These are phyloP conservation scores for Gnatocerus cornutus DNA, from an alignment of 2,888 invertebrate species.

Conservation along the genomic window DNA sequence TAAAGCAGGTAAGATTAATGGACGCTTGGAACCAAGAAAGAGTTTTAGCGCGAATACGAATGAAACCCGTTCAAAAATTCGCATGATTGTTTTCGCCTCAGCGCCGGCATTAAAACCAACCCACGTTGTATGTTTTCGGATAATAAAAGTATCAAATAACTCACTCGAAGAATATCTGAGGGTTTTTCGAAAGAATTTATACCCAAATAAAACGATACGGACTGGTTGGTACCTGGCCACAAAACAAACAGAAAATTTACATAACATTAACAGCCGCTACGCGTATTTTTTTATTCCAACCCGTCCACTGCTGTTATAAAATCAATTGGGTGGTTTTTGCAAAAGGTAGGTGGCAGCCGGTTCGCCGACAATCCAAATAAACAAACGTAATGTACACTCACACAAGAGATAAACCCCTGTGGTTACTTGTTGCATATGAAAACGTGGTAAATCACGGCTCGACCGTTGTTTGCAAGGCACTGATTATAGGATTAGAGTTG, in stretches of 20 bases:
- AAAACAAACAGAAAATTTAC: slow-evolving; percentile 65
- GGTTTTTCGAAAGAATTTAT: slow-evolving; percentile 60
- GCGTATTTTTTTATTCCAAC: slow-evolving; percentile 12
- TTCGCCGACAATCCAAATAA: slow-evolving; percentile 27
- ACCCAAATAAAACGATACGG: slow-evolving; percentile 64
- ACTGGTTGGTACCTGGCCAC: slow-evolving; percentile 48
- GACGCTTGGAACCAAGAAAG: slow-evolving; percentile 49
- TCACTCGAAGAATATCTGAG: slow-evolving; percentile 49
- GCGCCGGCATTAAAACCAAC: slow-evolving; percentile 57
- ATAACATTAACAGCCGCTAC: slow-evolving; percentile 60
- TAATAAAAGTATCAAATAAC: slow-evolving; percentile 64
- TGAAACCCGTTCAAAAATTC: slow-evolving; percentile 19
- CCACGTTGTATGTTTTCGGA: slow-evolving; percentile 63
- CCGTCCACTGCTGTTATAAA: slow-evolving; percentile 36
- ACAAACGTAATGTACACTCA: slow-evolving; percentile 27
- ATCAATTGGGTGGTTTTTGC: slow-evolving; percentile 33
- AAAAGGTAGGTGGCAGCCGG: slow-evolving; percentile 43
- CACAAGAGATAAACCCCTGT: slow-evolving; percentile 46
- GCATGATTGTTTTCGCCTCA: slow-evolving; percentile 53
- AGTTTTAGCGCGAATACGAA: neutral
- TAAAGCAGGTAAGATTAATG: slow-evolving; percentile 68
- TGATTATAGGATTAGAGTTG: slow-evolving; percentile 61
- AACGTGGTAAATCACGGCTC: slow-evolving; percentile 61
- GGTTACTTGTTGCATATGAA: slow-evolving; percentile 56
- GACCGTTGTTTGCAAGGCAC: slow-evolving; percentile 52